Percentiles rank a stretch among this genome's conserved stretches.
These are phyloP conservation scores for Eulimnadia texana DNA, from an alignment of 1,140 invertebrate species.

Conservation along the genomic window DNA sequence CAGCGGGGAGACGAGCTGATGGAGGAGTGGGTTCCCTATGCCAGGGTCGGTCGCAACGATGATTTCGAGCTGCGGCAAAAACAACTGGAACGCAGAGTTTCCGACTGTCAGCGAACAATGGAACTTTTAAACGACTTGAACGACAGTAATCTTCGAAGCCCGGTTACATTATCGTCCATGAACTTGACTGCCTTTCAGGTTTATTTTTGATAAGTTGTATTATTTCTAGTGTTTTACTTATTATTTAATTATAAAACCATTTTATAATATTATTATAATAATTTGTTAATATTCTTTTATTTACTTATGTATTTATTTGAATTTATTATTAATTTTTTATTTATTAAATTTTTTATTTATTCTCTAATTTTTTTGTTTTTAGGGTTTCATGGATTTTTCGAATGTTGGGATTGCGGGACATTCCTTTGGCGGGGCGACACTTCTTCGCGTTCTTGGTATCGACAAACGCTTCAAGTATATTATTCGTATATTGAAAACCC, in stretches of 20 bases:
- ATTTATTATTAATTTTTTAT: too few species aligned
- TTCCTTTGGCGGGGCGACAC: constrained; percentile 50
- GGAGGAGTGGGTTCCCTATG: constrained; percentile 12
- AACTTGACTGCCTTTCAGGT: constrained; percentile 12
- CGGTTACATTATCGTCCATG: constrained; percentile 32
- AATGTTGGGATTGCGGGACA: constrained; percentile 42
- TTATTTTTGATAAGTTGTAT: constrained; percentile 22
- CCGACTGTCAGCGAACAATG: constrained; percentile 38
- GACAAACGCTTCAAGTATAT: constrained; percentile 39
- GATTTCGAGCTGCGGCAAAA: constrained; percentile 6
- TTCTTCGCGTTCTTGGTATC: constrained; percentile 37
- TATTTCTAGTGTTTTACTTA: constrained; percentile 6
- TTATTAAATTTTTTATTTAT: too few species aligned
- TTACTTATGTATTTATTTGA: too few species aligned
- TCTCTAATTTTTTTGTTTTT: constrained; percentile 18
- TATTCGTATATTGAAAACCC: too few species aligned
- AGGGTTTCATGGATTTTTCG: constrained; percentile 39
- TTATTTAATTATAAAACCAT: constrained; percentile 9
- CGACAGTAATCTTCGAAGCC: constrained; percentile 34
- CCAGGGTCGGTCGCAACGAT: constrained; percentile 10
- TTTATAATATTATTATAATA: background rate
- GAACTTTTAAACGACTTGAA: constrained; percentile 40
- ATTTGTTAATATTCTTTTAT: too few species aligned
- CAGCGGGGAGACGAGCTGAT: too few species aligned
- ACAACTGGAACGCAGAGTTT: constrained; percentile 33